These are phyloP conservation scores for Poeciliopsis presidionis DNA, from an alignment of 2,797 vertebrate species.

Conservation along the genomic window DNA sequence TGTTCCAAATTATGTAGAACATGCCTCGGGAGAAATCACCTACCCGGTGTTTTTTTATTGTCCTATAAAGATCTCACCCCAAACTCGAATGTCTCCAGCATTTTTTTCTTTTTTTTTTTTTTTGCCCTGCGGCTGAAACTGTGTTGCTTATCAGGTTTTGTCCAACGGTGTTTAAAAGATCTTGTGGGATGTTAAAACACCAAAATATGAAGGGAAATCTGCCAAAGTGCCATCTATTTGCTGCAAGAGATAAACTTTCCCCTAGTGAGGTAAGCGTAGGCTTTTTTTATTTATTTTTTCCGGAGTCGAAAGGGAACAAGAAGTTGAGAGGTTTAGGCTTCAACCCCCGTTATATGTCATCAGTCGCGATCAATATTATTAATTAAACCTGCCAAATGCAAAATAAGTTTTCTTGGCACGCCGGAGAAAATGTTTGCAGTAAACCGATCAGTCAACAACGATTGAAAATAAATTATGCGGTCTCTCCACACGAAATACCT, in stretches of 20 bases:
- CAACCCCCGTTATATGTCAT: not conserved
- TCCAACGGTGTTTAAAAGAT: not conserved
- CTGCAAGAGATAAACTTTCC: not conserved
- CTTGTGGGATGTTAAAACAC: not conserved
- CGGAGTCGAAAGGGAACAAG: not conserved
- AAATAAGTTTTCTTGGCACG: not conserved
- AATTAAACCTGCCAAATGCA: not conserved
- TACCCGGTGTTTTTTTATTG: slow-evolving; percentile 12
- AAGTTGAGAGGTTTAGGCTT: not conserved
- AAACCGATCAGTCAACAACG: not conserved
- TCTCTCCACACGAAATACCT: not conserved
- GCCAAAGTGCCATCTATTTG: not conserved
- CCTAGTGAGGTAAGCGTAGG: not conserved
- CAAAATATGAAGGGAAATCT: not conserved
- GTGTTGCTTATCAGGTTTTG: not conserved
- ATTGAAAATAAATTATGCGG: not conserved
- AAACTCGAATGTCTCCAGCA: not conserved
- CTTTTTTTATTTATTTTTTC: not conserved
- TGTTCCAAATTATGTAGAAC: slow-evolving; percentile 32
- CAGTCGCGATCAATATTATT: not conserved
- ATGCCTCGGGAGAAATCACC: slow-evolving; percentile 8
- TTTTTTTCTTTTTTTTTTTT: not conserved
- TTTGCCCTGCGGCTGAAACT: not conserved
- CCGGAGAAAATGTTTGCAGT: not conserved
- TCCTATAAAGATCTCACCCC: slow-evolving; percentile 13